Conservation (phyloP, 2,888 invertebrate species). For the Acronicta psi region DNA sequence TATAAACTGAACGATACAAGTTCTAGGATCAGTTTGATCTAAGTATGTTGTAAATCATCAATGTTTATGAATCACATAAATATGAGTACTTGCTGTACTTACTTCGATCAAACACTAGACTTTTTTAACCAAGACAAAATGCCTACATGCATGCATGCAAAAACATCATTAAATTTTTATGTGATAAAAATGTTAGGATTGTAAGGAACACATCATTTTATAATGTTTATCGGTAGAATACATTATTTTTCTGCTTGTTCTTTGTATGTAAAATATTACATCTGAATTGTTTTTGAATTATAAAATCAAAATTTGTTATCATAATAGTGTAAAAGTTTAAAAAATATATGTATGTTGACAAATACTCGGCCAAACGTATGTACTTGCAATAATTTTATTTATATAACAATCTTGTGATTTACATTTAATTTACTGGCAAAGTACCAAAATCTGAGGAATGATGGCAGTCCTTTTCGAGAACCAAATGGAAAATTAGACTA, state of each 20-base stretch:
- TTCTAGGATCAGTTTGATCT: constrained; percentile 48
- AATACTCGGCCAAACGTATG: constrained; percentile 18
- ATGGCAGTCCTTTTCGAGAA: constrained; percentile 45
- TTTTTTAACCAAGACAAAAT: constrained; percentile 22
- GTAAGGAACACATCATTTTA: constrained; percentile 35
- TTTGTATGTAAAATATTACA: constrained; percentile 34
- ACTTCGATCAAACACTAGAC: constrained; percentile 43
- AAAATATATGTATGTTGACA: constrained; percentile 29
- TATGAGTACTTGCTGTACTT: not conserved
- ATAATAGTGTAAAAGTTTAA: constrained; percentile 9
- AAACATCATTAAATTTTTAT: constrained; percentile 2
- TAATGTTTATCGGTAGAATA: constrained; percentile 42
- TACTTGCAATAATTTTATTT: constrained; percentile 17
- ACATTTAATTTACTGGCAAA: constrained; percentile 13
- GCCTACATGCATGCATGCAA: constrained; percentile 11
- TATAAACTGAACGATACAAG: constrained; percentile 11
- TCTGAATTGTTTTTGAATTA: constrained; percentile 19
- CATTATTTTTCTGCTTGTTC: constrained; percentile 26
- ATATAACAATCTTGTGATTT: constrained; percentile 24
- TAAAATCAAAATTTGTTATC: constrained; percentile 44
- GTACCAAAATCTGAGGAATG: constrained; percentile 45
- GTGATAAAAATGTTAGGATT: constrained; percentile 20
- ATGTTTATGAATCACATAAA: constrained; percentile 2
- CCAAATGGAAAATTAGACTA: constrained; percentile 38
- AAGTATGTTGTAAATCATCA: constrained; percentile 30